These are phyloP conservation scores for Clarias macrocephalus DNA, from an alignment of 2,113 vertebrate genomes.

Conservation along the genomic window DNA sequence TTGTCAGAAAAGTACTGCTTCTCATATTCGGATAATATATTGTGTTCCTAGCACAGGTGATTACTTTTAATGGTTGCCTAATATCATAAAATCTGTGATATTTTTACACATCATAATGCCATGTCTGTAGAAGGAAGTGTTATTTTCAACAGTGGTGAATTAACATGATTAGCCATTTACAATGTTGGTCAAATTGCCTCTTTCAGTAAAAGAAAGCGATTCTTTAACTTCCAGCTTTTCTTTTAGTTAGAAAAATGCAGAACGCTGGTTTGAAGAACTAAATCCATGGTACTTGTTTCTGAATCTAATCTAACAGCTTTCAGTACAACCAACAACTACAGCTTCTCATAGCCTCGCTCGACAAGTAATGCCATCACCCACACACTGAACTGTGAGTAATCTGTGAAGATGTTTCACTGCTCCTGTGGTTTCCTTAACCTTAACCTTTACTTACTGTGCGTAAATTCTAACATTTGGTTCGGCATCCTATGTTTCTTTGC, in stretches of 20 bases:
- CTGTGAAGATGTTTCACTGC: constrained; percentile 5
- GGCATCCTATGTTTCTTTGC: not conserved
- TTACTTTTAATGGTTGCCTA: not conserved
- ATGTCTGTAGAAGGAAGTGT: not conserved
- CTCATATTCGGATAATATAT: not conserved
- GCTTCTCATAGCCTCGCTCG: not conserved
- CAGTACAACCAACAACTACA: not conserved
- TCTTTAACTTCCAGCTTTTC: not conserved
- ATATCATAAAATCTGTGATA: not conserved
- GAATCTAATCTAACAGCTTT: not conserved
- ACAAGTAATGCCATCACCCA: not conserved
- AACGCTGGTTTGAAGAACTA: not conserved
- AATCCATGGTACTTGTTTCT: not conserved
- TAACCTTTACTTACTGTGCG: not conserved
- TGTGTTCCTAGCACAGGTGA: not conserved
- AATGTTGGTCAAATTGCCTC: not conserved
- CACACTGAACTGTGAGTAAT: not conserved
- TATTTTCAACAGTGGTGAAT: not conserved
- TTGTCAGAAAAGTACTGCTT: not conserved
- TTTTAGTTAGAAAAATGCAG: not conserved
- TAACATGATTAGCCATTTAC: not conserved
- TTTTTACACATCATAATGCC: not conserved
- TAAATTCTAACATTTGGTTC: not conserved
- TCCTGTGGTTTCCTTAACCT: not conserved
- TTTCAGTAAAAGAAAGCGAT: not conserved